Base-by-base conservation (phyloP, 2,113 vertebrate species). In the Callithrix jacchus region DNA sequence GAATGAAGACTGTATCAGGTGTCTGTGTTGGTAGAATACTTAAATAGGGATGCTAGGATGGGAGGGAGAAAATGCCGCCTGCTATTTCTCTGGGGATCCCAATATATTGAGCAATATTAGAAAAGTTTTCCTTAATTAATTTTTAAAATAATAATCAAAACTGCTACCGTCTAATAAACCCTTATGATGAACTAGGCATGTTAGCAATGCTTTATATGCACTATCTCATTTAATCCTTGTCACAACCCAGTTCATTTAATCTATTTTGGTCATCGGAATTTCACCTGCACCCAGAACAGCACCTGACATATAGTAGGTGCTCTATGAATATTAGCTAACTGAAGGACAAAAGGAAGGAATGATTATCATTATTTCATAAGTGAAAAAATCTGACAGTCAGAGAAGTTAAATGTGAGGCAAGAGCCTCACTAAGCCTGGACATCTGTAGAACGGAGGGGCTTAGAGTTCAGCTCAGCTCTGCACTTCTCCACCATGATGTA, bases 61-160 rank as follows among this genome's bases (percentile, higher is more conserved):
- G 17, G 52, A 92, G 56, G 30, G n/a, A 25, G 11, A 4, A 95
- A 56, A 83, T 91, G 64, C 16, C 37, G 5, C 32, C 30, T 45
- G n/a, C 82, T 89, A 2, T 73, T 80, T 74, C 56, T 25, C 74
- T 37, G 23, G 35, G 54, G 71, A 1, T 30, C 27, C 42, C 35
- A 23, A 35, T n/a, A 71, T 30, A 64, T 6, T n/a, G 68, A 54
- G 27, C 71, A 80, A 54, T 16, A 23, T 27, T 40, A 70, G 52
- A 32, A 37, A 90, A 77, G 52, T 32, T 13, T 71, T 87, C 68
- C 87, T 90, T 66, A 40, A 82, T 49, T 87, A 71, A 73, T 73
- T 64, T 86, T 90, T 74, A 58, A 91, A 93, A 79, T 64, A 47
- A 93, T 40, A 54, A 83, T 45, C 30, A 88, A 93, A 81, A 91